phyloP scores from a whole-genome alignment of 92 coral and sea anemone species.

The Epizoanthus rinbou region DNA sequence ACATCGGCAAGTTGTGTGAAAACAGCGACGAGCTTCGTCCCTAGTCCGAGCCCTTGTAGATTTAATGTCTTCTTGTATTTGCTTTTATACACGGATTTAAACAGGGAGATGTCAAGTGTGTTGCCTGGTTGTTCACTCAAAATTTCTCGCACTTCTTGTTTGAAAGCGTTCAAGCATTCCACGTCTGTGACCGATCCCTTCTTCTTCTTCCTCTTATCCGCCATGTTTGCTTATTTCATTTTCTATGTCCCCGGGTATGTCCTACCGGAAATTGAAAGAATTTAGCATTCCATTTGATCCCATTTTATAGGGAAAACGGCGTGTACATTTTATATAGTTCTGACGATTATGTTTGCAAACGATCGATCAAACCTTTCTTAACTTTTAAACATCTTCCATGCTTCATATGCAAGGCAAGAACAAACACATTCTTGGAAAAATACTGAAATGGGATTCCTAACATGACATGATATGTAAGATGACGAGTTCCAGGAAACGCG shows the following conservation, averaged over 20 bases:
- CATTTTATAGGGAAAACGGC: too few species aligned
- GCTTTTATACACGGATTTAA: constrained; percentile 28
- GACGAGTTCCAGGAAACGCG: not conserved
- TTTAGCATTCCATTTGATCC: too few species aligned
- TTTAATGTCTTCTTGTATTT: constrained; percentile 34
- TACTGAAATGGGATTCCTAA: too few species aligned
- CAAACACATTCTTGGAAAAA: too few species aligned
- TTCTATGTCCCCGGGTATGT: too few species aligned
- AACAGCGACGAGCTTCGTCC: not conserved
- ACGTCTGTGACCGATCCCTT: not conserved
- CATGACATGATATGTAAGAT: not conserved
- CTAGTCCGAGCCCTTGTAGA: constrained; percentile 1
- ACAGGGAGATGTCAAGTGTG: constrained; percentile 26
- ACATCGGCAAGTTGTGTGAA: constrained; percentile 42
- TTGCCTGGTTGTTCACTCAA: constrained; percentile 33
- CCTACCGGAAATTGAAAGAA: too few species aligned
- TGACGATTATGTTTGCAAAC: too few species aligned
- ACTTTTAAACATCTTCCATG: not conserved
- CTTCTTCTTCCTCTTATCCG: not conserved
- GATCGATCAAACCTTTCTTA: too few species aligned
- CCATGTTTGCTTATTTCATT: constrained; percentile 2
- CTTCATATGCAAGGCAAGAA: not conserved
- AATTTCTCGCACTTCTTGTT: constrained; percentile 36
- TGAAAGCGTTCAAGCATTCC: constrained; percentile 10
- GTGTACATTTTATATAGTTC: too few species aligned